Evolutionary conservation across 2,797 vertebrate genomes (phyloP).

Genomic region (Triplophysa bombifrons): DNA sequence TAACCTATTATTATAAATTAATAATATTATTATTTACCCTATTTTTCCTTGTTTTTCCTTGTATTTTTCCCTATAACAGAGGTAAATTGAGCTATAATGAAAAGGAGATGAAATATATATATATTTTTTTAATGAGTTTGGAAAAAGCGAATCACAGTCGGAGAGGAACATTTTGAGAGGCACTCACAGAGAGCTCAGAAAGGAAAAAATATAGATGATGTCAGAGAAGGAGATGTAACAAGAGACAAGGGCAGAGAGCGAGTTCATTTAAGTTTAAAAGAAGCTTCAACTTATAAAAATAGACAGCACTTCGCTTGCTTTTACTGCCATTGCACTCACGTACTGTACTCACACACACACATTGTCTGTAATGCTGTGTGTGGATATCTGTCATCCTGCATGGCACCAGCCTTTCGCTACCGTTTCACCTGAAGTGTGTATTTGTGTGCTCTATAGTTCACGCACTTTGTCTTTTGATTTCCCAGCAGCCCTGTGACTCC

Average conservation of each 20-base stretch:
- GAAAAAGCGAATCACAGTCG: neutral
- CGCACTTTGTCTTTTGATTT: neutral
- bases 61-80: neutral
- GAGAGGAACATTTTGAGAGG: neutral
- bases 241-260: neutral
- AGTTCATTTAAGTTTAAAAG: neutral
- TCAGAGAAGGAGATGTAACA: neutral
- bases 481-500: neutral
- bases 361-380: neutral
- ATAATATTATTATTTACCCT: too few species aligned
- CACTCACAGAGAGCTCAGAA: neutral
- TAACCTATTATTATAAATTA: too few species aligned
- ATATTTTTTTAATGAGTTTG: too few species aligned
- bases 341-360: constrained; percentile 13
- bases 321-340: constrained; percentile 8
- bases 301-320: constrained; percentile 11
- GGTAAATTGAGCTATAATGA: neutral
- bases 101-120: neutral
- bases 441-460: neutral
- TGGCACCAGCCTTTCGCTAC: neutral
- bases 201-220: neutral
- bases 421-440: neutral
- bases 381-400: neutral
- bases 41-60: too few species aligned
- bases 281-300: neutral